Evolutionary conservation across 2,888 invertebrate species (phyloP).

Genomic region (Apamea anceps): DNA sequence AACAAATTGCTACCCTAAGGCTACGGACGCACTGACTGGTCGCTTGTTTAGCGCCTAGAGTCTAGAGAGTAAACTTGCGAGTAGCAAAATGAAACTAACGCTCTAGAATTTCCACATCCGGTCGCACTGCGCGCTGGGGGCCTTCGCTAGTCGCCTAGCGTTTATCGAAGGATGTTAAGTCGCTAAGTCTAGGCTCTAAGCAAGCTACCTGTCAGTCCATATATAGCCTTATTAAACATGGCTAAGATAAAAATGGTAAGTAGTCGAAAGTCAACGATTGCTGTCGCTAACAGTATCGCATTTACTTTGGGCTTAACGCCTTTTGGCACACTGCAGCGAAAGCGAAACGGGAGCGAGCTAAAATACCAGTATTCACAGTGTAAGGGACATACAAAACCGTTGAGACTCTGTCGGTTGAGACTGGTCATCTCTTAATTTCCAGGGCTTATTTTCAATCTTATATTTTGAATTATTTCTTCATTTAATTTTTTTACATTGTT

Average conservation of each 20-base stretch:
- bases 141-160: not conserved
- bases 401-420: no score
- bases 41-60: not conserved
- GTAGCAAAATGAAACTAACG: no score
- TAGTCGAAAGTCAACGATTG: not conserved
- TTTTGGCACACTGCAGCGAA: constrained; percentile 38
- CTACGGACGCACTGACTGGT: not conserved
- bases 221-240: not conserved
- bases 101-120: not conserved
- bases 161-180: not conserved
- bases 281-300: constrained; percentile 10
- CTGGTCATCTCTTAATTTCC: no score
- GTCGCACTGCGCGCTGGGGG: no score
- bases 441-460: no score
- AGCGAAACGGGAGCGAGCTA: constrained; percentile 5
- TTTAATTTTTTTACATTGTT: no score
- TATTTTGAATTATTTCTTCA: no score
- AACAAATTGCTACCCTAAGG: not conserved
- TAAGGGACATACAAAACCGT: not conserved
- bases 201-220: not conserved
- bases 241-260: not conserved
- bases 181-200: not conserved
- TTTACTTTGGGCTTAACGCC: not conserved
- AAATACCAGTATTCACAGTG: not conserved
- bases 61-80: not conserved